Percentiles rank a stretch among this genome's conserved stretches.
These are phyloP conservation scores for Apostichopus japonicus DNA, from an alignment of 35 echinoderm and acorn worm genomes.

Conservation along the genomic window DNA sequence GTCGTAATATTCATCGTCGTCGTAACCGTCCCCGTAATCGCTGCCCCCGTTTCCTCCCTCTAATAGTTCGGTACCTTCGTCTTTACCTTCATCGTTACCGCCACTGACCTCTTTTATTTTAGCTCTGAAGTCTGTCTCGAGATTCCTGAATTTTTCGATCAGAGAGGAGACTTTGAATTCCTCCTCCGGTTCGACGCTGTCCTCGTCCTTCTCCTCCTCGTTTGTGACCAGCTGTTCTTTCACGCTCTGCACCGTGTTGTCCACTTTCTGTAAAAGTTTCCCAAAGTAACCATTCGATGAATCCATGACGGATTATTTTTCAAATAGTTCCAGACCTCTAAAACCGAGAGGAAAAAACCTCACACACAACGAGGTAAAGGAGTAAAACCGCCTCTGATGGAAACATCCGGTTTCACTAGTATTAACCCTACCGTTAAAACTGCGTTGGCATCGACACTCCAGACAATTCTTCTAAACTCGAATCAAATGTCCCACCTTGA, in stretches of 20 bases:
- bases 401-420: too few relatives aligned
- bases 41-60: too few relatives aligned
- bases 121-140: conserved; percentile 9
- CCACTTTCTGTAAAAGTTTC: conserved; percentile 35
- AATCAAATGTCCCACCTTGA: too few relatives aligned
- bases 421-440: too few relatives aligned
- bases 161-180: conserved; percentile 21
- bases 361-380: too few relatives aligned
- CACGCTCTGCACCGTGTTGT: conserved; percentile 26
- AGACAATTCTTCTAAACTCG: too few relatives aligned
- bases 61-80: background rate
- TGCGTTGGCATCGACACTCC: too few relatives aligned
- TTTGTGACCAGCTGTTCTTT: conserved; percentile 10
- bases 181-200: background rate
- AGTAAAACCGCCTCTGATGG: too few relatives aligned
- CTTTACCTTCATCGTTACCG: background rate
- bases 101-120: background rate
- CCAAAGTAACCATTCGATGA: conserved; percentile 8
- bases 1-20: background rate
- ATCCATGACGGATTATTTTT: background rate
- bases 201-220: background rate
- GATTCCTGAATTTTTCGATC: conserved; percentile 14
- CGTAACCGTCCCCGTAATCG: background rate
- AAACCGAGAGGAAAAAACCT: too few relatives aligned
- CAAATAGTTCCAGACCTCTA: too few relatives aligned